Conservation (phyloP, 2,797 vertebrate species). For the Enteromius radiatus region DNA sequence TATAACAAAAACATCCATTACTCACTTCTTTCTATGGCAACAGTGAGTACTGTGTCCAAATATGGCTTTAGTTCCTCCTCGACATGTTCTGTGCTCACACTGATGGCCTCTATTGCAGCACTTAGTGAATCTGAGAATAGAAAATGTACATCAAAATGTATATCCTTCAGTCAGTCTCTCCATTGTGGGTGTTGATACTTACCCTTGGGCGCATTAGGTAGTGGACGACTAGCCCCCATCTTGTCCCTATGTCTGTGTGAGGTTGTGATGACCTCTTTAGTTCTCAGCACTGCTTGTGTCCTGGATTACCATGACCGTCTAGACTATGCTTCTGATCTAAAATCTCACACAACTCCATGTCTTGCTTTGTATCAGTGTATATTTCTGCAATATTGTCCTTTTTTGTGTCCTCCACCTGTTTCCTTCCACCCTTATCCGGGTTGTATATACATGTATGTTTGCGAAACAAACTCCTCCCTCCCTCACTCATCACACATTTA, state of each 20-base stretch:
- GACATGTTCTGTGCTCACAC: slow-evolving; percentile 76
- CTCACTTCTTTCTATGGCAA: slow-evolving; percentile 75
- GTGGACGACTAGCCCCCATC: slow-evolving; percentile 52
- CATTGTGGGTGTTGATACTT: slow-evolving; percentile 52
- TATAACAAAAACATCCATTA: slow-evolving; percentile 34
- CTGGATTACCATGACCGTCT: neutral
- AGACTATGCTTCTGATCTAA: neutral
- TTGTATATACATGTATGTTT: slow-evolving; percentile 3
- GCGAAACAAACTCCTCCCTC: slow-evolving; percentile 3
- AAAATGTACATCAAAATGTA: slow-evolving; percentile 10
- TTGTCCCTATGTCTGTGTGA: slow-evolving; percentile 59
- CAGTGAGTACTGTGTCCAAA: slow-evolving; percentile 73
- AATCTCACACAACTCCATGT: slow-evolving; percentile 31
- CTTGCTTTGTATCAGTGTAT: neutral
- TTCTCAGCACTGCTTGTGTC: slow-evolving; percentile 14
- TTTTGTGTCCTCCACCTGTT: neutral
- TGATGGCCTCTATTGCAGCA: slow-evolving; percentile 74
- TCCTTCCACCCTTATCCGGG: neutral
- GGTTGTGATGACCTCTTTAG: slow-evolving; percentile 17
- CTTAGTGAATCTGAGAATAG: slow-evolving; percentile 72
- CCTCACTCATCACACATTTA: neutral
- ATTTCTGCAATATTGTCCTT: neutral
- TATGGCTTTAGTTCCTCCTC: slow-evolving; percentile 78
- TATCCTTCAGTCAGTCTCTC: neutral
- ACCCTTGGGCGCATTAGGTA: slow-evolving; percentile 66